Conservation (phyloP, 1,140 invertebrate genomes). For the Hermatobates lingyangjiaoensis region DNA sequence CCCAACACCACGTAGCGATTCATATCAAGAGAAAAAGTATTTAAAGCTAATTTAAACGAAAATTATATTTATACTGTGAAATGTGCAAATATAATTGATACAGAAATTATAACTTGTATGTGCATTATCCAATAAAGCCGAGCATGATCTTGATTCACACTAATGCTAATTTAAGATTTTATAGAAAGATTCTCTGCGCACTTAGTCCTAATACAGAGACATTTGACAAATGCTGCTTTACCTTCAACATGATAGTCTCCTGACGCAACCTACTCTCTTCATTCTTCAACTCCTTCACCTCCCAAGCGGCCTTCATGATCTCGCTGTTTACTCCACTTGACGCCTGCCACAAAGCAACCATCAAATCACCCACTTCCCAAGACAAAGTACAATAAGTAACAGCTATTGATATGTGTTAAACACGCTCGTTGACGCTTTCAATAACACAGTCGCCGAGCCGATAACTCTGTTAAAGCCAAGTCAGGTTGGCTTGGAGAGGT, state of each 20-base stretch:
- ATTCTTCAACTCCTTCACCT: slow-evolving; percentile 53
- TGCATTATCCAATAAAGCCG: background rate
- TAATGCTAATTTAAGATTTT: background rate
- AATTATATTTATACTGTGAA: background rate
- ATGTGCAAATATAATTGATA: background rate
- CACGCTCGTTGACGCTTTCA: background rate
- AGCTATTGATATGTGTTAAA: background rate
- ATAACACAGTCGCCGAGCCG: background rate
- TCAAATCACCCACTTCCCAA: background rate
- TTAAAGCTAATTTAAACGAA: background rate
- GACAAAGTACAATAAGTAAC: background rate
- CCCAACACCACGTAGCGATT: no score
- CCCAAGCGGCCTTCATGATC: slow-evolving; percentile 43
- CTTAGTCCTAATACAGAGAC: background rate
- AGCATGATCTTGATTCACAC: no score
- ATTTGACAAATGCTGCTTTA: slow-evolving; percentile 22
- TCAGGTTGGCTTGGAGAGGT: no score
- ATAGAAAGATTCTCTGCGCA: background rate
- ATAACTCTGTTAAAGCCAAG: background rate
- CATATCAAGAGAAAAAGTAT: no score
- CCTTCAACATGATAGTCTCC: slow-evolving; percentile 64
- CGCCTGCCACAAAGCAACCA: background rate
- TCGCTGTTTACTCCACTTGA: slow-evolving; percentile 19
- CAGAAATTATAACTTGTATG: background rate
- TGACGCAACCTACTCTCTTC: slow-evolving; percentile 53